Percentiles rank a stretch among this genome's conserved stretches.
phyloP scores from a whole-genome alignment of 2,888 invertebrate species.

The Philonicus albiceps region DNA sequence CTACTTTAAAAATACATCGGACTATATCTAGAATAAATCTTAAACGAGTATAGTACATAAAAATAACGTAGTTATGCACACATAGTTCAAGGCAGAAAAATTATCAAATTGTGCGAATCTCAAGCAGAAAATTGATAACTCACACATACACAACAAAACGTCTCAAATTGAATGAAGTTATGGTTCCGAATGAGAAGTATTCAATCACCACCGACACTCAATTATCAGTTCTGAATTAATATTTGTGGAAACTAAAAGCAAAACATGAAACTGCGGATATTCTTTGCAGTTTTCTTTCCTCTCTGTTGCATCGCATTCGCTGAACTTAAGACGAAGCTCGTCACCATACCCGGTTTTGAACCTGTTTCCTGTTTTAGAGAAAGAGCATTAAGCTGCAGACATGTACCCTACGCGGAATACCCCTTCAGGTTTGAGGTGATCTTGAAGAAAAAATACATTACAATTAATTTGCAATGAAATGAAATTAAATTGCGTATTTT shows the following conservation, averaged over 20 bases:
- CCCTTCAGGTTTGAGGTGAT: conserved; percentile 26
- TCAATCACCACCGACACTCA: not conserved
- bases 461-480: not conserved
- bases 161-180: not conserved
- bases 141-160: not conserved
- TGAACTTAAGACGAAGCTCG: not conserved
- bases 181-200: not conserved
- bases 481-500: not conserved
- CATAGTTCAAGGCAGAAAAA: not conserved
- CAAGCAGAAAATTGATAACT: not conserved
- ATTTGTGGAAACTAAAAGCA: not conserved
- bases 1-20: no score
- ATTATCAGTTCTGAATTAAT: not conserved
- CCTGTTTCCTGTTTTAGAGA: not conserved
- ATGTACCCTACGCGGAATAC: conserved; percentile 9
- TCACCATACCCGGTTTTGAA: not conserved
- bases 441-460: not conserved
- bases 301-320: not conserved
- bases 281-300: not conserved
- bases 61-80: not conserved
- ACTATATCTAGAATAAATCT: no score
- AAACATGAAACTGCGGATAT: not conserved
- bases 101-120: not conserved
- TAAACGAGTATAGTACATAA: no score
- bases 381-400: not conserved